Evolutionary conservation across 2,888 invertebrate genomes (phyloP).

Genomic region (Sericinus montela): DNA sequence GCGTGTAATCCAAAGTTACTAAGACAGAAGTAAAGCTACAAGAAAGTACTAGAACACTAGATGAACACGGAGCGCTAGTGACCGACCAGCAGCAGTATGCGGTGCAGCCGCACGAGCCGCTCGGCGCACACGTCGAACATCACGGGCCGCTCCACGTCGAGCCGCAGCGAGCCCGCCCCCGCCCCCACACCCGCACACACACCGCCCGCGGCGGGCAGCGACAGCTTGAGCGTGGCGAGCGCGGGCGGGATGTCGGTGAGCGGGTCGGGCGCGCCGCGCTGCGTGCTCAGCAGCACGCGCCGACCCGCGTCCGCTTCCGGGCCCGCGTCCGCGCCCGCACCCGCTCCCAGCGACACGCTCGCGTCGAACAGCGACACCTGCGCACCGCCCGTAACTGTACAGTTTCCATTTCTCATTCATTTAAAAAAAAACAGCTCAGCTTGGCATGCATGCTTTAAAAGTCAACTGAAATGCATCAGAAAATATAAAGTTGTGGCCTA

Average conservation of each 20-base stretch:
- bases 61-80: no score
- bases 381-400: no score
- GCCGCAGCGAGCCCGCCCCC: constrained; percentile 22
- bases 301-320: constrained; percentile 39
- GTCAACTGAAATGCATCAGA: no score
- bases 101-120: constrained; percentile 37
- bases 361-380: constrained; percentile 54
- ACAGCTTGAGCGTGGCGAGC: constrained; percentile 45
- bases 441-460: no score
- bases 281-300: constrained; percentile 43
- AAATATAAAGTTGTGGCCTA: no score
- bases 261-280: constrained; percentile 50
- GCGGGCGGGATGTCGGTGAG: constrained; percentile 61
- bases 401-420: no score
- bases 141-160: constrained; percentile 58
- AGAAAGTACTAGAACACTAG: no score
- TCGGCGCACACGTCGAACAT: constrained; percentile 44
- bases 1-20: no score
- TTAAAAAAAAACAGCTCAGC: no score
- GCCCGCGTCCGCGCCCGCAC: constrained; percentile 35
- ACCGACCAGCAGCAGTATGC: constrained; percentile 36
- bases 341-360: constrained; percentile 46
- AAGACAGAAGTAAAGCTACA: no score
- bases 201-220: constrained; percentile 18
- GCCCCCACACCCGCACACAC: background rate